These are phyloP conservation scores for Xanthia togata DNA, from an alignment of 2,888 invertebrate genomes.

Conservation along the genomic window DNA sequence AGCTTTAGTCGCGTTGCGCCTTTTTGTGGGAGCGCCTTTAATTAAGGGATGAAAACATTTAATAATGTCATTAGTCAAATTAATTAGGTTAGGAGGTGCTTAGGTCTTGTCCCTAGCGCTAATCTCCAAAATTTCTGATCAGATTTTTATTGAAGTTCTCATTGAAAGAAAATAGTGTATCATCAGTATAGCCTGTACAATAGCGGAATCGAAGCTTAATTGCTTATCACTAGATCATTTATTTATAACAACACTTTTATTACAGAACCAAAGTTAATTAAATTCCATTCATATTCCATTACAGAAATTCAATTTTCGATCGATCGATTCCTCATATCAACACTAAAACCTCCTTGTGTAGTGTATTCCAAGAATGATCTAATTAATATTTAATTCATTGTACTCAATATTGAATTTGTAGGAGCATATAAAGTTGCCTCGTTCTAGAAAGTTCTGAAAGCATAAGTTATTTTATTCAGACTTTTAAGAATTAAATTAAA, in stretches of 20 bases:
- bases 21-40: too few species aligned
- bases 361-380: slow-evolving; percentile 34
- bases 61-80: neutral
- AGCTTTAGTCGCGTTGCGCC: too few species aligned
- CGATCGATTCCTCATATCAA: slow-evolving; percentile 17
- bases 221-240: neutral
- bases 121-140: neutral
- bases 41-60: too few species aligned
- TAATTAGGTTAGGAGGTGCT: neutral
- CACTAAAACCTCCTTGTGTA: neutral
- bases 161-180: neutral
- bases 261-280: slow-evolving; percentile 40
- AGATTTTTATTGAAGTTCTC: neutral
- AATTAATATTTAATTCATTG: slow-evolving; percentile 45
- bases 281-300: slow-evolving; percentile 40
- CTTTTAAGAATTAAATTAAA: neutral
- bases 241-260: slow-evolving; percentile 1
- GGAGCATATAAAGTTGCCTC: neutral
- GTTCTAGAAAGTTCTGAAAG: slow-evolving; percentile 3
- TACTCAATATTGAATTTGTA: slow-evolving; percentile 14
- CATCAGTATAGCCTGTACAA: neutral
- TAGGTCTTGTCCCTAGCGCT: neutral
- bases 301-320: slow-evolving; percentile 37
- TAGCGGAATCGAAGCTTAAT: neutral
- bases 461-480: neutral